These are phyloP conservation scores for Galemys pyrenaicus DNA, from an alignment of 2,113 vertebrate genomes.

Conservation along the genomic window DNA sequence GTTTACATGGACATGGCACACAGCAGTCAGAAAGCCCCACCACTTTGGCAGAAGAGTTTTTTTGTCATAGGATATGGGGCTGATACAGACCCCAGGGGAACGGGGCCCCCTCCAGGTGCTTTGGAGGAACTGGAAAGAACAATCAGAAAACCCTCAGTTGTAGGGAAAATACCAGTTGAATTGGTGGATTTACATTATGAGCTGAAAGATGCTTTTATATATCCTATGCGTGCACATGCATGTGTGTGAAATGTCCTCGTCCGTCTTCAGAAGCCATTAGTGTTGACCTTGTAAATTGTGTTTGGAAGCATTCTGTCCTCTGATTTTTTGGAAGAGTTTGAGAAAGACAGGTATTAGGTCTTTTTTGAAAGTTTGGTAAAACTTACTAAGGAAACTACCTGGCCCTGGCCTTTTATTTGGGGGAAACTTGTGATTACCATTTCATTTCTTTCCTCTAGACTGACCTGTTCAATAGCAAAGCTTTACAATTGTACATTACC, in stretches of 20 bases:
- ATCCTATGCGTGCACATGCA: background rate
- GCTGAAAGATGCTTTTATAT: background rate
- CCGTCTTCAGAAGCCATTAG: background rate
- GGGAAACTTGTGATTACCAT: background rate
- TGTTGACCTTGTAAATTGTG: background rate
- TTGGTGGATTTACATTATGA: background rate
- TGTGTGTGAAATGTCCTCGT: background rate
- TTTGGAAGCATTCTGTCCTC: background rate
- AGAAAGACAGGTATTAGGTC: background rate
- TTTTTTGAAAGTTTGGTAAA: background rate
- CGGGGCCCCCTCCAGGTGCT: background rate
- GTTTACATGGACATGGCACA: constrained; percentile 55
- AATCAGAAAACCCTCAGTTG: background rate
- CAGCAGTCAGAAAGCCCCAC: background rate
- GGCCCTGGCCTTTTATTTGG: background rate
- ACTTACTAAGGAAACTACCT: background rate
- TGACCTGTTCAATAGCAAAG: background rate
- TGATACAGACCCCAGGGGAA: background rate
- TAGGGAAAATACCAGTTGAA: background rate
- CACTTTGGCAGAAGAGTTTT: background rate
- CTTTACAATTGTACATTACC: background rate
- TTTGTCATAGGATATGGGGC: background rate
- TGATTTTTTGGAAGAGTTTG: background rate
- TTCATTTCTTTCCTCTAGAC: background rate
- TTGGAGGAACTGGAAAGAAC: background rate